Evolutionary conservation across 2,888 invertebrate genomes (phyloP), one percentile per base, ranked within the genome.

Genomic region (Cataglyphis albicans): DNA sequence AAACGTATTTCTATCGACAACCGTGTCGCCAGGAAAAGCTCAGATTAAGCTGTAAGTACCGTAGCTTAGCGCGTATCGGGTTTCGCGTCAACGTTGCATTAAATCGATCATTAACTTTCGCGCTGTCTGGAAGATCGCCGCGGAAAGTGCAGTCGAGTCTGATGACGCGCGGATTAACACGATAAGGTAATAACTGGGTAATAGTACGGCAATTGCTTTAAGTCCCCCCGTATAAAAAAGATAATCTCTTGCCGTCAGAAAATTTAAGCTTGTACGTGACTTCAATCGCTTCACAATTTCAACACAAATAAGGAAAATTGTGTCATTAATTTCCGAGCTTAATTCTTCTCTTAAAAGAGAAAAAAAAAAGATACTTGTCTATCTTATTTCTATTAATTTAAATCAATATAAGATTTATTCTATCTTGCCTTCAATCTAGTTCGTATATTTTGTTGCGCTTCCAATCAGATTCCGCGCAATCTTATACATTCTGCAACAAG

Each of bases 1-100:
- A 73, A 83, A 76, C 84, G 87, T 88, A 88, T 88, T 83, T 88
- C 88, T 73, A 76, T 85, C 78, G 89, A 85, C 83, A 81, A 76
- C 29, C 75, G 29, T 85, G 83, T 82, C 89, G 73, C 73, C 72
- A 83, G 83, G 83, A 83, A 88, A 88, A 86, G 89, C 88, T 82
- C 85, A 85, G 88, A 86, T 88, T 88, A 88, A 88, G 88, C 78
- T 88, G 86, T 88, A 88, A 88, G 78, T 88, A 81, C 89, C 61
- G 35, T 61, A 74, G 83, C 87, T 87, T 88, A 87, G 68, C 84
- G 73, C 81, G 89, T 84, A 86, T 88, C 88, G 82, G 88, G 84
- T 81, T 84, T 86, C 72, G 81, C 59, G 87, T 83, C 88, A 88
- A 75, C 76, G 82, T 88, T 86, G 88, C 88, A 82, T 83, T 80